Conservation (phyloP, 1,140 invertebrate genomes). For the Bombus sylvicola region DNA sequence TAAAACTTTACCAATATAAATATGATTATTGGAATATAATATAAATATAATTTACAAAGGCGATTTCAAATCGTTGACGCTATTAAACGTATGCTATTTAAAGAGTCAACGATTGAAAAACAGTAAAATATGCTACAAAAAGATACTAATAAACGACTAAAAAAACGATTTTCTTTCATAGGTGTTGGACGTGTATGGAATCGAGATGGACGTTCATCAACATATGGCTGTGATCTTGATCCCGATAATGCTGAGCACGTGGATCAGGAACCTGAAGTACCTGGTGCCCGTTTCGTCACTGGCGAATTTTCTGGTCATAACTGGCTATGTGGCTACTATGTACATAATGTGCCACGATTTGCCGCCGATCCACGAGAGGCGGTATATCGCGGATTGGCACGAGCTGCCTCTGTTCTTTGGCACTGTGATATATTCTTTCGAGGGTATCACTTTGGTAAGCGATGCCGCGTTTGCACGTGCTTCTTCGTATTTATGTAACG, state of each 20-base stretch:
- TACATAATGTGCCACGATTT: conserved; percentile 88
- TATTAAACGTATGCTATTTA: no score
- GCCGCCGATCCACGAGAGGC: conserved; percentile 84
- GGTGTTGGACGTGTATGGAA: conserved; percentile 86
- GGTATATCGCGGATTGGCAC: conserved; percentile 84
- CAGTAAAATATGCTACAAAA: no score
- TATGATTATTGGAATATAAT: no score
- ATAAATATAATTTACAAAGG: no score
- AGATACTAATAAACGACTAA: no score
- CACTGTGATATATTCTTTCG: conserved; percentile 91
- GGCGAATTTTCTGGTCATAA: conserved; percentile 88
- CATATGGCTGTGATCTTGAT: conserved; percentile 89
- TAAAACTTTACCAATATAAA: no score
- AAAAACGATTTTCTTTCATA: conserved; percentile 66
- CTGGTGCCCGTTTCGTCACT: conserved; percentile 88
- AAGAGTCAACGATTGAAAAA: no score
- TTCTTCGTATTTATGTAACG: conserved; percentile 31
- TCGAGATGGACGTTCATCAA: conserved; percentile 85
- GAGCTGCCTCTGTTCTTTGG: conserved; percentile 89
- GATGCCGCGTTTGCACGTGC: neutral
- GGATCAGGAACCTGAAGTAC: conserved; percentile 90
- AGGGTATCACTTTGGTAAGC: conserved; percentile 90
- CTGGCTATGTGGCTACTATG: conserved; percentile 87
- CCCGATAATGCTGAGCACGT: conserved; percentile 88
- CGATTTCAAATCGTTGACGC: no score